phyloP scores from a whole-genome alignment of 2,797 vertebrate species.

The Peromyscus melanophrys region DNA sequence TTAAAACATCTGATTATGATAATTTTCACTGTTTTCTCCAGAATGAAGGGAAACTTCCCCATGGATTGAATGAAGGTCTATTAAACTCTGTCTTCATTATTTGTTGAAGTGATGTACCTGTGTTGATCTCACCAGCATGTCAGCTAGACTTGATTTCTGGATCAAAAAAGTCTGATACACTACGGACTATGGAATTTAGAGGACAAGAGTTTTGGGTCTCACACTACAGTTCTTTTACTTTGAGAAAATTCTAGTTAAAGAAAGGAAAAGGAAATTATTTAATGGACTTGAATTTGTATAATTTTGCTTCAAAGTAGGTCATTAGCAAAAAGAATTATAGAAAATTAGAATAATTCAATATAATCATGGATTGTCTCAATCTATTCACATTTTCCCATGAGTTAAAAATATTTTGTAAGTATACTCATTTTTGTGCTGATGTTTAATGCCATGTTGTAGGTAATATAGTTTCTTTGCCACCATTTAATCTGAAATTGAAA shows the following conservation, averaged over 20 bases:
- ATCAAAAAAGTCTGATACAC: background rate
- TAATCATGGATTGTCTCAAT: background rate
- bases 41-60: background rate
- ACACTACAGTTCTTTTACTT: background rate
- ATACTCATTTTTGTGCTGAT: background rate
- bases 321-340: constrained; percentile 9
- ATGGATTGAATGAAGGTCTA: background rate
- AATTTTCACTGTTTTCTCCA: background rate
- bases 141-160: background rate
- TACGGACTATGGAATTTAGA: background rate
- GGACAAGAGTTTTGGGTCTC: background rate
- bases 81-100: background rate
- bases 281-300: constrained; percentile 4
- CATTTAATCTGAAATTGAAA: constrained; percentile 43
- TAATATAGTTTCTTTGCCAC: constrained; percentile 25
- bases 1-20: constrained; percentile 32
- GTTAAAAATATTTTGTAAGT: background rate
- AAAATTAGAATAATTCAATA: constrained; percentile 51
- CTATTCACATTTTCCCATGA: background rate
- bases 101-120: background rate
- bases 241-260: background rate
- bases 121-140: background rate
- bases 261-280: background rate
- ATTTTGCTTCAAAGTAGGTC: background rate
- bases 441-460: background rate